Base-by-base conservation (phyloP, 2,797 vertebrate species). In the Neopelma chrysocephalum region DNA sequence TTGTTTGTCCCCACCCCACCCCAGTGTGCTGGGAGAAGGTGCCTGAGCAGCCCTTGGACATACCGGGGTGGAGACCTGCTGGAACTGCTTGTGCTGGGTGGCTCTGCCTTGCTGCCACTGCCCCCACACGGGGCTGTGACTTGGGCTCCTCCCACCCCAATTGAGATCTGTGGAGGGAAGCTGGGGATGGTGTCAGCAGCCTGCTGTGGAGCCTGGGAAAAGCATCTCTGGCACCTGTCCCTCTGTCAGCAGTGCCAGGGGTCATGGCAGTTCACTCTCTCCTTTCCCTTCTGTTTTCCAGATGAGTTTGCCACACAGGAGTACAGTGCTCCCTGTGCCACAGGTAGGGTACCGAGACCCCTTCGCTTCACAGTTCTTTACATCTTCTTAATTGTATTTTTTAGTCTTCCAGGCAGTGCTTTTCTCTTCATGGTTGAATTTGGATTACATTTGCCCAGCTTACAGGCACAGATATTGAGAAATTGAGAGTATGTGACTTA, bases 281-380 rank as follows among this genome's bases (percentile, higher is more conserved):
- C 22, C 36, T 22, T 82, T 36, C 25, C 42, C 11, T 92, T 77
- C 31, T 88, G 3, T 82, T 51, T 94, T 87, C 16, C 81, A 95
- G 94, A 57, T 21, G 94, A 95, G 15, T 95, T 91, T 82, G 90
- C 93, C 40, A 85, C 69, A 18, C 64, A 91, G 69, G 91, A 96
- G 9, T 96, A 96, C 91, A 61, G 31, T 1, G 71, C 91, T 69
- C 95, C 95, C 25, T 95, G 95, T 21, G 4, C 38, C 43, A 40
- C 94, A 82, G 90, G 94, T 94, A 81, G 15, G 16, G 10, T 58
- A 17, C 27, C 4, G 0, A n/a, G 4, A 47, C 5, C 20, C 19
- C 19, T 40, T 50, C 8, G 4, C 25, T 62, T 53, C 5, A 2
- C 12, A 19, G n/a, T 50, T 48, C 13, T 72, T 22, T n/a, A 2